Conservation (phyloP, 2,888 invertebrate genomes). For the Micoletzkya japonica region DNA sequence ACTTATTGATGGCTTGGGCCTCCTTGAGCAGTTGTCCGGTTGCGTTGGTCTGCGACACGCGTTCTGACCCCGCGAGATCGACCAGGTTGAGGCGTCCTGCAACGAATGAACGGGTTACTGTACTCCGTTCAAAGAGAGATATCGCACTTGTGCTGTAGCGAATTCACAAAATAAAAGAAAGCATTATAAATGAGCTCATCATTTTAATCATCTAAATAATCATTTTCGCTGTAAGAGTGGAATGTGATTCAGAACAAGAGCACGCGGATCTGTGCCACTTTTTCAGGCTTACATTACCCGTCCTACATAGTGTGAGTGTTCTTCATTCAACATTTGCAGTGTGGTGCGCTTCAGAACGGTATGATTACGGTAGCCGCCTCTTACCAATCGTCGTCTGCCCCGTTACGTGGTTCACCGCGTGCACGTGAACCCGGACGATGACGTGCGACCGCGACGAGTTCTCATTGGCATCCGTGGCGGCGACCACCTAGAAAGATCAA, state of each 20-base stretch:
- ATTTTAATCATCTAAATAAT: too few species aligned
- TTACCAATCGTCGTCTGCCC: constrained; percentile 64
- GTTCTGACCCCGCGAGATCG: constrained; percentile 95
- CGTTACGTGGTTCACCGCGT: constrained; percentile 66
- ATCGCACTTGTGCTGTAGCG: too few species aligned
- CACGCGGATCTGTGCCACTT: too few species aligned
- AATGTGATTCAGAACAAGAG: too few species aligned
- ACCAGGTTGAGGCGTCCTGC: constrained; percentile 90
- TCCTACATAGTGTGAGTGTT: too few species aligned
- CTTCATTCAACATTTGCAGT: too few species aligned
- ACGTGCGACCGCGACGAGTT: constrained; percentile 69
- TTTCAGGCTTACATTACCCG: too few species aligned
- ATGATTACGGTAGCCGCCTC: neutral
- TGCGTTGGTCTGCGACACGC: constrained; percentile 66
- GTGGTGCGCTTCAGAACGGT: too few species aligned
- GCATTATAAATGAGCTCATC: too few species aligned
- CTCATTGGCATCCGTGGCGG: constrained; percentile 69
- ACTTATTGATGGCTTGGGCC: constrained; percentile 70
- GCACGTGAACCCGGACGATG: constrained; percentile 67
- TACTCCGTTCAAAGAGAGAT: neutral
- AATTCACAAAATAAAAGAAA: too few species aligned
- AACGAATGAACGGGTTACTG: neutral
- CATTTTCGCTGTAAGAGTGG: too few species aligned
- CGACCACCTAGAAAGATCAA: constrained; percentile 65
- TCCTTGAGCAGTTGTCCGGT: constrained; percentile 69